Conservation (phyloP, 2,113 vertebrate genomes). For the Aptenodytes forsteri region DNA sequence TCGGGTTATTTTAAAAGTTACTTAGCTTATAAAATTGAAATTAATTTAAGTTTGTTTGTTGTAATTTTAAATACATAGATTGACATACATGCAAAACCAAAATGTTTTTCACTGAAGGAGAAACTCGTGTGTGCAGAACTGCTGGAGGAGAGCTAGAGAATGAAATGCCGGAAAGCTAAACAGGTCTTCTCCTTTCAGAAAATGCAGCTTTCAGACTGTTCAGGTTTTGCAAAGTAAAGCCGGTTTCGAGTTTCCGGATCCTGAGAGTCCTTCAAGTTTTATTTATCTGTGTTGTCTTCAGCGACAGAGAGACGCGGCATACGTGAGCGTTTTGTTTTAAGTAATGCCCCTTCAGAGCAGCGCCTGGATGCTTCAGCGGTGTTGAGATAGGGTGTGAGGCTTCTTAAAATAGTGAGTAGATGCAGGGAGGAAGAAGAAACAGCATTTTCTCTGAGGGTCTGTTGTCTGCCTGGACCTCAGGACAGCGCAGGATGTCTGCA, state of each 20-base stretch:
- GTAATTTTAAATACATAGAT: neutral
- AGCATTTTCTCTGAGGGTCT: neutral
- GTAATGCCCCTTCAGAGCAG: neutral
- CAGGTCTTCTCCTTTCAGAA: neutral
- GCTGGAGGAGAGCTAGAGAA: neutral
- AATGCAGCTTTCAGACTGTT: neutral
- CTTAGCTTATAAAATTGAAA: neutral
- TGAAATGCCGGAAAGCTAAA: neutral
- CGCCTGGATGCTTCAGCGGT: neutral
- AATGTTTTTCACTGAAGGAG: neutral
- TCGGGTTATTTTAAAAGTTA: neutral
- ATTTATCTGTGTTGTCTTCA: neutral
- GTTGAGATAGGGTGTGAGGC: neutral
- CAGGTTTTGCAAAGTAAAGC: neutral
- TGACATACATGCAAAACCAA: neutral
- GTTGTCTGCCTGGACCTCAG: neutral
- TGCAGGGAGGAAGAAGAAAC: neutral
- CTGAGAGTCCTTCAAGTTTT: neutral
- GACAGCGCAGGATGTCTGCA: neutral
- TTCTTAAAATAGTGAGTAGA: neutral
- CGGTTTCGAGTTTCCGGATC: neutral
- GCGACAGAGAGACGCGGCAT: fast-evolving
- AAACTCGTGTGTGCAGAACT: neutral
- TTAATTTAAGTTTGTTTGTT: fast-evolving
- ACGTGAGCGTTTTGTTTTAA: neutral